Base-by-base conservation (phyloP, 2,888 invertebrate species). In the Phanerotoma sp. region DNA sequence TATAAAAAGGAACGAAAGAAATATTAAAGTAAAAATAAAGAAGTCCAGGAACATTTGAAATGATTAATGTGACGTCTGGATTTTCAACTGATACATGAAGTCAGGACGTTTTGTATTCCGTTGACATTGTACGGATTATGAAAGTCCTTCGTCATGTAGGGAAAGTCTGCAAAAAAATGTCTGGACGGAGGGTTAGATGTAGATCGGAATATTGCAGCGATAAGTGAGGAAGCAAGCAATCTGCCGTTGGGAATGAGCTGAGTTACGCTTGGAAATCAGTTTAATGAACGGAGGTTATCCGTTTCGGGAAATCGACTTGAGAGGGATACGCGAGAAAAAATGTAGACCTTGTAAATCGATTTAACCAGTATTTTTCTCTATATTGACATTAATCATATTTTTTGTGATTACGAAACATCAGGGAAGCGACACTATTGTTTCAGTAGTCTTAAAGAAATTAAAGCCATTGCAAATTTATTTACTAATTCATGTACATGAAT, bases 211-310 rank as follows among this genome's bases (percentile, higher is more conserved):
- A 42, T 48, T 49, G 21, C n/a, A 16, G 44, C 38, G 51, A 21
- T 28, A 38, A 56, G 51, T 44, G 51, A 54, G 46, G 35, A 40
- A 48, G 41, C 32, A 35, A 55, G 56, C 55, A 60, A 60, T 61
- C 56, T 56, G 56, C 42, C 50, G 58, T 57, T 51, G 56, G 57
- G 54, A 35, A 56, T 54, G 54, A 54, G 52, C 47, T 51, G 58
- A 58, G 57, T 52, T 57, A 61, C 58, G 55, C 56, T 49, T 56
- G 59, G 41, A 62, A 62, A 60, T 62, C 58, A 58, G 59, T 62
- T 60, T 62, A 62, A 61, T 58, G 60, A 61, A 60, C 49, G 52
- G 50, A 50, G 40, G 54, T 56, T 54, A 60, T 56, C 57, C 57
- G 38, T 57, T 63, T 58, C 54, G 51, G 45, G 55, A 56, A 49